phyloP scores from a whole-genome alignment of 2,797 vertebrate genomes.

The Falco biarmicus region DNA sequence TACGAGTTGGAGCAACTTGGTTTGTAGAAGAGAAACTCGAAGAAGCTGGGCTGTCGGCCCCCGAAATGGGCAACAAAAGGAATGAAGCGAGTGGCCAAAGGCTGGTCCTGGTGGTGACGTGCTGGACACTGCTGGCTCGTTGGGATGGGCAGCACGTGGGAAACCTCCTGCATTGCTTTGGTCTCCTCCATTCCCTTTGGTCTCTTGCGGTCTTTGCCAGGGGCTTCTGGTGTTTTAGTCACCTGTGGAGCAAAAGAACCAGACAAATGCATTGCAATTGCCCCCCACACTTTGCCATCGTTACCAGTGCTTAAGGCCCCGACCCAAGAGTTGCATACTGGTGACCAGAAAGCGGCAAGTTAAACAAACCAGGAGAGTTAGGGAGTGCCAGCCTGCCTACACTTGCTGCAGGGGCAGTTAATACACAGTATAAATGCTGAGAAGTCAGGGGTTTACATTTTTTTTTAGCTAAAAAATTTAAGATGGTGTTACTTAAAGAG shows the following conservation, averaged over 20 bases:
- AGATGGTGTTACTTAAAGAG: not conserved
- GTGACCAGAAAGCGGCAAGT: not conserved
- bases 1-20: conserved; percentile 44
- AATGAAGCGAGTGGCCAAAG: not conserved
- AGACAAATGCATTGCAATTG: not conserved
- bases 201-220: not conserved
- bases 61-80: not conserved
- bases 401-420: rapidly evolving
- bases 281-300: not conserved
- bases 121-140: not conserved
- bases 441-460: not conserved
- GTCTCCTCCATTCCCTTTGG: not conserved
- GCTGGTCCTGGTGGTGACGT: not conserved
- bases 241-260: not conserved
- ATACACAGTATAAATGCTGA: rapidly evolving
- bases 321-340: not conserved
- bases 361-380: not conserved
- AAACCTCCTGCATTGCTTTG: rapidly evolving
- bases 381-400: not conserved
- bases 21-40: conserved; percentile 63
- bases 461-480: not conserved
- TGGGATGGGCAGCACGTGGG: rapidly evolving
- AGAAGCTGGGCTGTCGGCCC: not conserved
- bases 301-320: not conserved
- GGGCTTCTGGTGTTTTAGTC: not conserved